A percentile compares a stretch with the other conserved stretches of the same genome.
phyloP scores from a whole-genome alignment of 23 tunicate genomes.

The Phallusia fumigata region DNA sequence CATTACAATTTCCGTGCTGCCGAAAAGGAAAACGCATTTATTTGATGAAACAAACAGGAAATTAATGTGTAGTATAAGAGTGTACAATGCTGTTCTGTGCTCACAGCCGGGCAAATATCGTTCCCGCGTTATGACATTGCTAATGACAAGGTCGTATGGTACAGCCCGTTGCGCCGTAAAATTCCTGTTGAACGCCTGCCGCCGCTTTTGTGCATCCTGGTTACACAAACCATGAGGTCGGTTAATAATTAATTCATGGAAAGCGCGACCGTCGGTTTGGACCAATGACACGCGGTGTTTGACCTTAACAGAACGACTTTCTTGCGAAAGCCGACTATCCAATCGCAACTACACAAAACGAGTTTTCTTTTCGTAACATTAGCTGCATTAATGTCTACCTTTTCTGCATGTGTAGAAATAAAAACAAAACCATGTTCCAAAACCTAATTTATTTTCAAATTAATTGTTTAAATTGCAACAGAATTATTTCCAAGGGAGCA shows the following conservation, averaged over 20 bases:
- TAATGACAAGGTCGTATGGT: background rate
- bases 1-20: too few species aligned
- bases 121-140: too few species aligned
- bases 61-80: too few species aligned
- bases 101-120: too few species aligned
- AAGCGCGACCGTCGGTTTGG: background rate
- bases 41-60: too few species aligned
- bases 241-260: constrained; percentile 9
- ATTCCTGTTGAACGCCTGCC: background rate
- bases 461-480: background rate
- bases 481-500: background rate
- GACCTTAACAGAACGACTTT: background rate
- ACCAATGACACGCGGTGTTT: background rate
- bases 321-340: too few species aligned
- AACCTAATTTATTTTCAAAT: background rate
- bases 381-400: too few species aligned
- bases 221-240: background rate
- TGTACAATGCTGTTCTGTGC: too few species aligned
- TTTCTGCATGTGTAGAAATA: background rate
- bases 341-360: too few species aligned
- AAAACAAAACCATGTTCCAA: background rate
- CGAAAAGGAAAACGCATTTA: too few species aligned
- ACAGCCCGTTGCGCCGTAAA: background rate
- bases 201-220: background rate
- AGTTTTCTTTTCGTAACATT: too few species aligned